Conservation (phyloP, 2,113 vertebrate species). For the Etheostoma cragini region DNA sequence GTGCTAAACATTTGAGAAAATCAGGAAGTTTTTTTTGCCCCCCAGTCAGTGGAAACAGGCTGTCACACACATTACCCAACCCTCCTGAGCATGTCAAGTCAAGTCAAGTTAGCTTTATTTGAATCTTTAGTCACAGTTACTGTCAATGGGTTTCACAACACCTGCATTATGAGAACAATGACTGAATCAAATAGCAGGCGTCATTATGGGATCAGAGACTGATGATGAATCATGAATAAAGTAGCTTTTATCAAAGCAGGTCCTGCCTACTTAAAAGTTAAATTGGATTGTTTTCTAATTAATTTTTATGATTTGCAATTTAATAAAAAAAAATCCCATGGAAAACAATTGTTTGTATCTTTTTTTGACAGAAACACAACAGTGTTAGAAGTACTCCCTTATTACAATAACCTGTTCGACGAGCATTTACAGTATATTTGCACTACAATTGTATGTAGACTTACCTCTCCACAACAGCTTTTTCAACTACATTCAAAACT, state of each 20-base stretch:
- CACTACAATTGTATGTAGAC: background rate
- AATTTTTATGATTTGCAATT: background rate
- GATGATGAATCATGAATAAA: constrained; percentile 31
- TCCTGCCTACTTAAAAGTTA: background rate
- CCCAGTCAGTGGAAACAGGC: constrained; percentile 5
- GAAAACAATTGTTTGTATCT: background rate
- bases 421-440: background rate
- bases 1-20: constrained; percentile 7
- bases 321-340: background rate
- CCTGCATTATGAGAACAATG: constrained; percentile 32
- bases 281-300: background rate
- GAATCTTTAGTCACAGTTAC: constrained; percentile 54
- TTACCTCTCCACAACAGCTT: background rate
- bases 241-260: background rate
- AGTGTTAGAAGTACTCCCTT: background rate
- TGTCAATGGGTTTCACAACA: constrained; percentile 57
- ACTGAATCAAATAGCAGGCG: background rate
- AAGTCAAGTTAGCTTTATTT: constrained; percentile 57
- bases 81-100: constrained; percentile 63
- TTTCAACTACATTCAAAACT: background rate
- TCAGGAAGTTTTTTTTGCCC: background rate
- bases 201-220: background rate
- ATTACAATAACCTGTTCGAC: background rate
- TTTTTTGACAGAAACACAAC: background rate
- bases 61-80: constrained; percentile 44